A percentile compares a stretch with the other conserved stretches of the same genome.
Conservation (phyloP, 2,113 vertebrate species). For the Tympanuchus pallidicinctus region DNA sequence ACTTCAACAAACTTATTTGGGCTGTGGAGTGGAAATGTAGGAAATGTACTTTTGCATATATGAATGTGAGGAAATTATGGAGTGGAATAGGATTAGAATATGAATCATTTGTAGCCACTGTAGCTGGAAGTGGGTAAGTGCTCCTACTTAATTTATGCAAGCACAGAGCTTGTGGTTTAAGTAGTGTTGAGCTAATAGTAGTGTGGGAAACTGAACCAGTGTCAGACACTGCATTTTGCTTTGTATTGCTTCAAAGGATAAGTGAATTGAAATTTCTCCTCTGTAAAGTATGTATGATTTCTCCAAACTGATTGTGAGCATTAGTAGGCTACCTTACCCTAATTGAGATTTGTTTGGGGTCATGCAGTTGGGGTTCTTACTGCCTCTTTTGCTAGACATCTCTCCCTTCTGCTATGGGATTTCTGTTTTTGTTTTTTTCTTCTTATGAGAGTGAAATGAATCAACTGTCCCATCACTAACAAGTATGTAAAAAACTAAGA, state of each 20-base stretch:
- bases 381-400: background rate
- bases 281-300: background rate
- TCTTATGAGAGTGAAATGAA: background rate
- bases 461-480: background rate
- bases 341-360: background rate
- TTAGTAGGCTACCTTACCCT: background rate
- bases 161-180: background rate
- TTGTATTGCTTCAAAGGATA: background rate
- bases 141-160: background rate
- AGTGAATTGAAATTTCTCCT: background rate
- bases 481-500: fast-evolving
- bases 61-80: background rate
- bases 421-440: background rate
- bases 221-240: background rate
- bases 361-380: fast-evolving
- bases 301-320: background rate
- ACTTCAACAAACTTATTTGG: background rate
- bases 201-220: background rate
- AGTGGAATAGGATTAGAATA: background rate
- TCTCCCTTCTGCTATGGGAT: background rate
- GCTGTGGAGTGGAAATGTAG: background rate
- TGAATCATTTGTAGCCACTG: background rate
- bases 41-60: background rate
- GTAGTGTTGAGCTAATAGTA: fast-evolving
- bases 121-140: background rate